phyloP scores from a whole-genome alignment of 1,140 invertebrate genomes.

The Sipha flava region DNA sequence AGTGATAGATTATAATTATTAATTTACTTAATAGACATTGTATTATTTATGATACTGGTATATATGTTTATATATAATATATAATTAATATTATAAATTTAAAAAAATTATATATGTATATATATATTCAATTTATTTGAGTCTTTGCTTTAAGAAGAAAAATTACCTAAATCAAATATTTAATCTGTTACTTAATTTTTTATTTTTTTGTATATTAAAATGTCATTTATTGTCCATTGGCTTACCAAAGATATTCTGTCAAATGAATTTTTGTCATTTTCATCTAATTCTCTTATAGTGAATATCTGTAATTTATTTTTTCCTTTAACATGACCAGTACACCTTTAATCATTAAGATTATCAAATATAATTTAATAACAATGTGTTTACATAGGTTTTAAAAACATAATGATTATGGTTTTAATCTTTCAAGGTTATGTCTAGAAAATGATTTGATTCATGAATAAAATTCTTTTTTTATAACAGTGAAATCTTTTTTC shows the following conservation, averaged over 20 bases:
- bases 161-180: too few relatives aligned
- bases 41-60: not conserved
- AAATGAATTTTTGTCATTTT: not conserved
- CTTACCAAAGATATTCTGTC: constrained; percentile 3
- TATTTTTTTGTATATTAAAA: not conserved
- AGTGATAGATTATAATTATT: constrained; percentile 47
- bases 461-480: too few relatives aligned
- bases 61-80: not conserved
- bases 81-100: not conserved
- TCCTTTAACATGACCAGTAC: constrained; percentile 7
- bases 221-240: constrained; percentile 17
- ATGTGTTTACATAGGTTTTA: too few relatives aligned
- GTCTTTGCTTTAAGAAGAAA: too few relatives aligned
- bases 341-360: not conserved
- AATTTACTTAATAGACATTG: not conserved
- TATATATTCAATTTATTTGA: too few relatives aligned
- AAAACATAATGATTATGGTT: too few relatives aligned
- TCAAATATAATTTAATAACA: too few relatives aligned
- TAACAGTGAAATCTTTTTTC: too few relatives aligned
- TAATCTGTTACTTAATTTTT: not conserved
- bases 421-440: too few relatives aligned
- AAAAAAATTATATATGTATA: too few relatives aligned
- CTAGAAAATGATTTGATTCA: too few relatives aligned
- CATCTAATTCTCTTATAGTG: not conserved
- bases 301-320: constrained; percentile 16